Base-by-base conservation (phyloP, 2,113 vertebrate species). In the Monopterus albus region DNA sequence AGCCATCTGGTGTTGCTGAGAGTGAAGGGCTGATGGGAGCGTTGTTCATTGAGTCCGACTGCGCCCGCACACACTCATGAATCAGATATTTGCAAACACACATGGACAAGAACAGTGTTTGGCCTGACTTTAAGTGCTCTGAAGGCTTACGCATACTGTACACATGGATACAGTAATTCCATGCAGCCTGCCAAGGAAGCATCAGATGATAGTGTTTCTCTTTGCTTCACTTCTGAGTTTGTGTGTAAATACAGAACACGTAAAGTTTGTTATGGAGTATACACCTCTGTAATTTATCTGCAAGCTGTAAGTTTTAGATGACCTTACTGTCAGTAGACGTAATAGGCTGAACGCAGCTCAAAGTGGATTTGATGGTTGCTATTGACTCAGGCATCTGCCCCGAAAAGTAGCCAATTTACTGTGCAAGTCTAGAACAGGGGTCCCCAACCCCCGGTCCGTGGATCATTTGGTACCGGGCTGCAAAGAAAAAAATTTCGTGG, bases 1-100 rank as follows among this genome's bases (percentile, higher is more conserved):
- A 72, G 87, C 84, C 87, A 82, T 89, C 84, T 88, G 87, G 57
- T 38, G 52, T 67, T 57, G 72, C 20, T 31, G 45, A 20, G 61
- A 59, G 40, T 17, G 58, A 72, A n/a, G 42, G 68, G 43, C 67
- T 57, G 78, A 72, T 72, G 75, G 57, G 77, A 77, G 42, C 47
- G 21, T 28, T 3, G 38, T 46, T 74, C 56, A 12, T 11, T n/a
- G n/a, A n/a, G n/a, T n/a, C n/a, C n/a, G n/a, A n/a, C n/a, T n/a
- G 62, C 4, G n/a, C 46, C 21, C 60, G 40, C 26, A 35, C 53
- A 49, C 29, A 47, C 65, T 26, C 23, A 5, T 15, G 52, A 17
- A 67, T 59, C 56, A 63, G 46, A 71, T 35, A 36, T 46, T 35
- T 33, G 29, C 55, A 58, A 35, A 56, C 17, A 57, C 47, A 72